Evolutionary conservation across 2,113 vertebrate species (phyloP).

Genomic region (Eidolon helvum): DNA sequence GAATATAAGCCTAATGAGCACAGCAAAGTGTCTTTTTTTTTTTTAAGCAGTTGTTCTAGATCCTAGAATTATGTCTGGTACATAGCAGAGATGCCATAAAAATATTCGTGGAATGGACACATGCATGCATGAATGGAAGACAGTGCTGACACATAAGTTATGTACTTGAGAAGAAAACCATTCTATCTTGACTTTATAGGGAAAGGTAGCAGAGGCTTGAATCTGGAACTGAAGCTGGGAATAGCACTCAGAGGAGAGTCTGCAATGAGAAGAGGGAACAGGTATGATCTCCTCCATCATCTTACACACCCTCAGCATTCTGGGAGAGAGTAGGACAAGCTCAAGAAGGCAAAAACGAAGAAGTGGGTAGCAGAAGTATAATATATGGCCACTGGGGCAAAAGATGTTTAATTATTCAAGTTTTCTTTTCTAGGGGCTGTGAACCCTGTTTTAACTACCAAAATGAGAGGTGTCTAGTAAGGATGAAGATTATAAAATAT

Average conservation of each 20-base stretch:
- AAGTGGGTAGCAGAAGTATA: not conserved
- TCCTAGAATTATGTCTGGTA: not conserved
- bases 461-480: not conserved
- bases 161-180: not conserved
- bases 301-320: not conserved
- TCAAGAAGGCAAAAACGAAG: not conserved
- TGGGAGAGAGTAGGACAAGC: not conserved
- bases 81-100: not conserved
- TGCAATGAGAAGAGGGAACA: not conserved
- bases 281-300: not conserved
- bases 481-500: not conserved
- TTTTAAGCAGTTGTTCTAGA: not conserved
- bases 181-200: not conserved
- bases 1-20: not conserved
- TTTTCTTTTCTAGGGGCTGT: not conserved
- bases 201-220: not conserved
- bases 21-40: not conserved
- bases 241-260: not conserved
- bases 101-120: not conserved
- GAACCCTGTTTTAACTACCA: not conserved
- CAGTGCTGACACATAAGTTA: not conserved
- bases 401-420: not conserved
- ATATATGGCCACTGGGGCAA: not conserved
- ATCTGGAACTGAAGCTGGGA: not conserved
- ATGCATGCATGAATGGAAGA: not conserved